phyloP scores from a whole-genome alignment of 1,140 invertebrate species.

The Vanessa atalanta region DNA sequence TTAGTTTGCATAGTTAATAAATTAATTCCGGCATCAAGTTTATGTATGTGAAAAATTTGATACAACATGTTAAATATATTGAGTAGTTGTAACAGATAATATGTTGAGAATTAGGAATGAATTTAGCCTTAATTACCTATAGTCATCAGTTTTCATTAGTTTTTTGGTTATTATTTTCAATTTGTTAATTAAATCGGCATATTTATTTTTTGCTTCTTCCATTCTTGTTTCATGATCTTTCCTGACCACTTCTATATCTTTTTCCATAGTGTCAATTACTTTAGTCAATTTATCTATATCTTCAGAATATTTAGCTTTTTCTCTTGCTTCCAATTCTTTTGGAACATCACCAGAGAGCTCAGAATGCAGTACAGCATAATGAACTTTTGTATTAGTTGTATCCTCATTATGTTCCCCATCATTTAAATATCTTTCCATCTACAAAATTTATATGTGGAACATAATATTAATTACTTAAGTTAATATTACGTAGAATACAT shows the following conservation, averaged over 20 bases:
- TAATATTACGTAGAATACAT: background rate
- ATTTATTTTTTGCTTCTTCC: slow-evolving; percentile 70
- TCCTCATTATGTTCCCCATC: slow-evolving; percentile 45
- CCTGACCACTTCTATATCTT: slow-evolving; percentile 76
- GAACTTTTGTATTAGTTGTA: slow-evolving; percentile 61
- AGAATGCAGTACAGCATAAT: slow-evolving; percentile 74
- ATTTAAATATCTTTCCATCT: slow-evolving; percentile 57
- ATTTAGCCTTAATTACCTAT: slow-evolving; percentile 45
- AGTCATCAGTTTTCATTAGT: slow-evolving; percentile 63
- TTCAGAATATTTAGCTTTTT: slow-evolving; percentile 70
- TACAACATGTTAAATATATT: no score
- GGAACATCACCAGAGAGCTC: slow-evolving; percentile 72
- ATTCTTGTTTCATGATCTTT: slow-evolving; percentile 75
- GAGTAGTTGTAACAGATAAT: no score
- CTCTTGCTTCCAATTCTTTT: slow-evolving; percentile 67
- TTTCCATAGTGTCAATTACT: slow-evolving; percentile 81
- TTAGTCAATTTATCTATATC: slow-evolving; percentile 81
- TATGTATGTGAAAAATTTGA: no score
- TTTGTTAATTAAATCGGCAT: slow-evolving; percentile 51
- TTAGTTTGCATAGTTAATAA: background rate
- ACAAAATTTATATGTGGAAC: slow-evolving; percentile 32
- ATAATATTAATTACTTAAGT: background rate
- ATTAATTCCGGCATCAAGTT: background rate
- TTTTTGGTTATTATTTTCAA: slow-evolving; percentile 64
- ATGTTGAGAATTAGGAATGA: background rate